Evolutionary conservation across 2,888 invertebrate species (phyloP).

Genomic region (Rosalia funebris): DNA sequence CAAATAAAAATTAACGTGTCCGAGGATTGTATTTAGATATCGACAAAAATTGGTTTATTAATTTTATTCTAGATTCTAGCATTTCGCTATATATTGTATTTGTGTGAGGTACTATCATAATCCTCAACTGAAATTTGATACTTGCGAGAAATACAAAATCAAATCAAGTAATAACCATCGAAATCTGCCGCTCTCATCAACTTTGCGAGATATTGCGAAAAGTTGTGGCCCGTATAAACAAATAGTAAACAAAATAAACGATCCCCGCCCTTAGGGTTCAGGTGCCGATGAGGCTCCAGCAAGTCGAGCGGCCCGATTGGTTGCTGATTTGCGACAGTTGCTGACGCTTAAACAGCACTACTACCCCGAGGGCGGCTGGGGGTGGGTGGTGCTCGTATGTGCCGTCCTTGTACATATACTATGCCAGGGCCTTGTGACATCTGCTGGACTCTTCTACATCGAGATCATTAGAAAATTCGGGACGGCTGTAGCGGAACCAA

Average conservation of each 20-base stretch:
- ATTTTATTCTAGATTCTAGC: too few species aligned
- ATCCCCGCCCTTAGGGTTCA: constrained; percentile 48
- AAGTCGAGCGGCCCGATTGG: constrained; percentile 66
- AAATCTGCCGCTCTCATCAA: background rate
- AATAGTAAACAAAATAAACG: background rate
- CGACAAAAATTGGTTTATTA: too few species aligned
- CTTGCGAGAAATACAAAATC: too few species aligned
- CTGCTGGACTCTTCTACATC: constrained; percentile 66
- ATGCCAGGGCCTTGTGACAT: constrained; percentile 78
- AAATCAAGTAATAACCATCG: background rate
- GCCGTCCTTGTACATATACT: constrained; percentile 79
- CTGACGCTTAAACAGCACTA: constrained; percentile 81
- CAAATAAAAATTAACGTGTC: too few species aligned
- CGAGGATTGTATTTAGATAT: too few species aligned
- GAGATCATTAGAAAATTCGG: constrained; percentile 65
- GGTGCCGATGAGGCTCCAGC: constrained; percentile 65
- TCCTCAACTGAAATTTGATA: too few species aligned
- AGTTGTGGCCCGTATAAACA: background rate
- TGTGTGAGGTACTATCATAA: too few species aligned
- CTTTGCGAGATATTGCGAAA: constrained; percentile 13
- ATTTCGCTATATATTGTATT: too few species aligned
- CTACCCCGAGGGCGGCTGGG: constrained; percentile 91
- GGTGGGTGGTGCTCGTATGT: constrained; percentile 81
- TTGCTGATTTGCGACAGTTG: constrained; percentile 69
- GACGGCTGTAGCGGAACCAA: constrained; percentile 69